phyloP scores from a whole-genome alignment of 2,888 invertebrate genomes.

The Agrilus biguttatus region DNA sequence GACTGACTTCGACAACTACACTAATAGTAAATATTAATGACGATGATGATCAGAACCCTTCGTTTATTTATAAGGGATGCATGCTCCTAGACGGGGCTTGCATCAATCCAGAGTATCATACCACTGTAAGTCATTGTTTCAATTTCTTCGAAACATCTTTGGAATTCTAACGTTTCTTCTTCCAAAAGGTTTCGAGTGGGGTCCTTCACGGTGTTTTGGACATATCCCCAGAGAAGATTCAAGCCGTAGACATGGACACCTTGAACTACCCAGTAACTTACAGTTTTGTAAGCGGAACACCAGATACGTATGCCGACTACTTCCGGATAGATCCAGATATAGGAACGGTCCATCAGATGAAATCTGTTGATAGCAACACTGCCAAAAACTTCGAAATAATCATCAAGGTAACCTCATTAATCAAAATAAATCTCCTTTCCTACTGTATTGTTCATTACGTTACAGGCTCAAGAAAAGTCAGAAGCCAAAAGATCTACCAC shows the following conservation, averaged over 20 bases:
- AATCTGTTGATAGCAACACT: slow-evolving; percentile 65
- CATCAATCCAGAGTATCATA: slow-evolving; percentile 74
- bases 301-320: slow-evolving; percentile 60
- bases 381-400: slow-evolving; percentile 66
- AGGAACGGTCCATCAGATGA: slow-evolving; percentile 68
- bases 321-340: slow-evolving; percentile 71
- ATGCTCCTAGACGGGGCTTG: slow-evolving; percentile 68
- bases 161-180: slow-evolving; percentile 2
- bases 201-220: slow-evolving; percentile 70
- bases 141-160: slow-evolving; percentile 3
- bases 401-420: slow-evolving; percentile 50
- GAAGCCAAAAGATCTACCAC: slow-evolving; percentile 67
- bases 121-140: slow-evolving; percentile 46
- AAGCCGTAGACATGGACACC: slow-evolving; percentile 82
- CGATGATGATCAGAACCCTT: slow-evolving; percentile 83
- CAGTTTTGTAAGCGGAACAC: slow-evolving; percentile 67
- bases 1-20: slow-evolving; percentile 72
- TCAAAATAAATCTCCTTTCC: not conserved
- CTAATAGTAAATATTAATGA: slow-evolving; percentile 74
- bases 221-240: slow-evolving; percentile 75
- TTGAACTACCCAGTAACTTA: slow-evolving; percentile 71
- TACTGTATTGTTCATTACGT: not conserved
- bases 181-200: slow-evolving; percentile 58
- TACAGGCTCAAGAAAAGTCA: slow-evolving; percentile 67
- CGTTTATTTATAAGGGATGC: slow-evolving; percentile 80